These are phyloP conservation scores for Euplexia lucipara DNA, from an alignment of 2,888 invertebrate genomes.

Conservation along the genomic window DNA sequence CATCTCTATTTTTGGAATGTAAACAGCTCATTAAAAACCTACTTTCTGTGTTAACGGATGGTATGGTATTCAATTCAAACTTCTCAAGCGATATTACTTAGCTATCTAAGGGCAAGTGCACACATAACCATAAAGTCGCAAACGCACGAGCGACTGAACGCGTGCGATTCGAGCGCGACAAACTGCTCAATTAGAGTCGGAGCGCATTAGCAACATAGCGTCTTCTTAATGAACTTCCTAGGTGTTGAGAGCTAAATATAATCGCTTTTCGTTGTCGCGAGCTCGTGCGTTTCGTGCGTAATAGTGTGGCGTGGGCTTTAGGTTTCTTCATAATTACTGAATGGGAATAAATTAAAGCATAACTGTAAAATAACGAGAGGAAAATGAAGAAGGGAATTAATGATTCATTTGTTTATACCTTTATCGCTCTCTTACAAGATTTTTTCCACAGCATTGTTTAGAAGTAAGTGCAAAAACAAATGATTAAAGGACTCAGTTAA, in stretches of 20 bases:
- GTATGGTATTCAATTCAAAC: too few species aligned
- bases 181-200: constrained; percentile 76
- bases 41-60: too few species aligned
- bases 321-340: background rate
- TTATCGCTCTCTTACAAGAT: too few species aligned
- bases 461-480: too few species aligned
- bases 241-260: constrained; percentile 79
- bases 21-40: too few species aligned
- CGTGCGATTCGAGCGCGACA: constrained; percentile 57
- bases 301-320: constrained; percentile 62
- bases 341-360: background rate
- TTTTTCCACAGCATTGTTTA: too few species aligned
- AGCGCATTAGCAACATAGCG: constrained; percentile 76
- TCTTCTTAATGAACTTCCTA: constrained; percentile 80
- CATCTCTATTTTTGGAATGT: too few species aligned
- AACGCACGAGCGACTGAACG: constrained; percentile 59
- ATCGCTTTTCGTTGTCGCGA: constrained; percentile 64
- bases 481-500: too few species aligned
- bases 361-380: too few species aligned
- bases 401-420: too few species aligned
- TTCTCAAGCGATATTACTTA: constrained; percentile 15
- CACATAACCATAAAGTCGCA: constrained; percentile 62
- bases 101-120: constrained; percentile 44
- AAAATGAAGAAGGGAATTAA: background rate
- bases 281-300: constrained; percentile 46